Evolutionary conservation across 2,113 vertebrate species (phyloP).

Genomic region (Ariopsis seemanni): DNA sequence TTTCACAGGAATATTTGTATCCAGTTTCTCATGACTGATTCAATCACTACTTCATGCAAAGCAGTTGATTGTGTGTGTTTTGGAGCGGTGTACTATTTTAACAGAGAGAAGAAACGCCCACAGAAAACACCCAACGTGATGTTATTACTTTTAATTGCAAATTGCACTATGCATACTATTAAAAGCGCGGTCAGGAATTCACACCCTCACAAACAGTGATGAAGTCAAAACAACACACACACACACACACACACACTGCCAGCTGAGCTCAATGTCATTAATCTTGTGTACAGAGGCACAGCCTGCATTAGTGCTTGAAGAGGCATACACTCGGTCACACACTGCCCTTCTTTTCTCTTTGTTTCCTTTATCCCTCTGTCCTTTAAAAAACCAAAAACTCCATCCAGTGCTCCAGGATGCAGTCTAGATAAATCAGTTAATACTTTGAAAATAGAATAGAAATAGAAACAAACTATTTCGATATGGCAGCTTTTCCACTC

Average conservation of each 20-base stretch:
- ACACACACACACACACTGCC: conserved; percentile 53
- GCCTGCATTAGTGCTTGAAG: conserved; percentile 14
- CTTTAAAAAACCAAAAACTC: not conserved
- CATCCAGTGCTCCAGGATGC: not conserved
- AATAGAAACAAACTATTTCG: too few species aligned
- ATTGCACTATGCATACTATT: conserved; percentile 17
- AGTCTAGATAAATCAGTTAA: not conserved
- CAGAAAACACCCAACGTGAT: not conserved
- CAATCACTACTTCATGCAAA: not conserved
- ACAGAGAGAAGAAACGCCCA: not conserved
- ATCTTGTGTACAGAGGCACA: conserved; percentile 58
- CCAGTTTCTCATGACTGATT: not conserved
- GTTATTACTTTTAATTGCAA: conserved; percentile 18
- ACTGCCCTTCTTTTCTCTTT: not conserved
- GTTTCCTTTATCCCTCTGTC: not conserved
- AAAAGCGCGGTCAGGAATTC: conserved; percentile 28
- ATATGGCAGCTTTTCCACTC: not conserved
- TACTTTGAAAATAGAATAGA: not conserved
- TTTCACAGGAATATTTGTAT: not conserved
- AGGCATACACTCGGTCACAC: conserved; percentile 15
- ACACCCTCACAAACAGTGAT: conserved; percentile 46
- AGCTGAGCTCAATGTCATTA: conserved; percentile 67
- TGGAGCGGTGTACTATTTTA: not conserved
- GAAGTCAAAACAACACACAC: conserved; percentile 44
- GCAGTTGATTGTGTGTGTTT: not conserved